phyloP scores from a whole-genome alignment of 2,113 vertebrate genomes.

The Rhinoptilus africanus region DNA sequence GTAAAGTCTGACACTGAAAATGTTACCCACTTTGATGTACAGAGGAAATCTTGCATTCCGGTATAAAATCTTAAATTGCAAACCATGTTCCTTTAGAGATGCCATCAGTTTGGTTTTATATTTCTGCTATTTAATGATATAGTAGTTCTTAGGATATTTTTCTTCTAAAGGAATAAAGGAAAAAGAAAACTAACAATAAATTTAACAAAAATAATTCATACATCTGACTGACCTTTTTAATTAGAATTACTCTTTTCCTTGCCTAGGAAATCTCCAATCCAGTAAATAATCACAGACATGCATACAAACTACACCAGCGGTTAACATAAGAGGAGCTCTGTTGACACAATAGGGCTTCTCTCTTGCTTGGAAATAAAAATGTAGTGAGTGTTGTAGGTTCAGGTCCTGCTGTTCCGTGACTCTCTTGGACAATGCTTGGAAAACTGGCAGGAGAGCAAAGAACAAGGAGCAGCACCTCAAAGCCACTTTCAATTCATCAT shows the following conservation, averaged over 20 bases:
- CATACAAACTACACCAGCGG: fast-evolving
- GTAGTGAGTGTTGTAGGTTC: background rate
- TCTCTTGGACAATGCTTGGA: background rate
- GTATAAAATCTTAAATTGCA: background rate
- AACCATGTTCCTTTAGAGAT: background rate
- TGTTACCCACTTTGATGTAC: background rate
- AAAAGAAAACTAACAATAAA: background rate
- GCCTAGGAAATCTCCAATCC: background rate
- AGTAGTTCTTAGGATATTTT: background rate
- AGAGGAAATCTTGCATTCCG: background rate
- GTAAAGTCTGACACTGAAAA: background rate
- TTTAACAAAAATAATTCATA: background rate
- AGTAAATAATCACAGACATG: background rate
- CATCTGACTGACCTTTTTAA: background rate
- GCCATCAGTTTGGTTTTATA: background rate
- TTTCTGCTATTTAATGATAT: background rate
- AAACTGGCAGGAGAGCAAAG: background rate
- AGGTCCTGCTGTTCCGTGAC: background rate
- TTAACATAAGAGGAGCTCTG: fast-evolving
- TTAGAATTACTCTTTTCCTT: background rate
- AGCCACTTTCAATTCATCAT: background rate
- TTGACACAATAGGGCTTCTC: background rate
- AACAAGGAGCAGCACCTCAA: background rate
- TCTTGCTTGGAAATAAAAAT: background rate
- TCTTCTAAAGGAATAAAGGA: background rate